phyloP scores from a whole-genome alignment of 2,888 invertebrate genomes.

The Ophion ellenae region DNA sequence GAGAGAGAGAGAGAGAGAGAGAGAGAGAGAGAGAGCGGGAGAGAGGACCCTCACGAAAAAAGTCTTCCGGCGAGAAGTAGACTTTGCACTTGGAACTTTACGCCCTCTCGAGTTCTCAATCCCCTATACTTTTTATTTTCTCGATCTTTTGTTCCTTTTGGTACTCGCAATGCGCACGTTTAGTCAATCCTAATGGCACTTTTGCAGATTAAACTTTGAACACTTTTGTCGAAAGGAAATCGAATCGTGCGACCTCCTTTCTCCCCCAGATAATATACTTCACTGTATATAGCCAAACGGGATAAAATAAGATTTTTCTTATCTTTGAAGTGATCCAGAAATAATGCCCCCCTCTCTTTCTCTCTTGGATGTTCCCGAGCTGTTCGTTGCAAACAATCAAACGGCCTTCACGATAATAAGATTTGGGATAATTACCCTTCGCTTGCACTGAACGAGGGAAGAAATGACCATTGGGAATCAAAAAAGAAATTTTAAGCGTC shows the following conservation, averaged over 20 bases:
- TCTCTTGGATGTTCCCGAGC: conserved; percentile 26
- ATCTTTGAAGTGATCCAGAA: conserved; percentile 18
- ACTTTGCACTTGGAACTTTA: conserved; percentile 81
- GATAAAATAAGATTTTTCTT: conserved; percentile 35
- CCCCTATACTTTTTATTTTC: conserved; percentile 40
- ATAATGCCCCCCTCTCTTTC: conserved; percentile 18
- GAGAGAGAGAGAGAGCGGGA: conserved; percentile 47
- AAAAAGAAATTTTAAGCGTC: too few relatives aligned
- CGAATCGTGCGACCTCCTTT: conserved; percentile 50
- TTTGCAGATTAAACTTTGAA: conserved; percentile 79
- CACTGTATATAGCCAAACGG: conserved; percentile 15
- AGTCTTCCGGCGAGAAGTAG: conserved; percentile 71
- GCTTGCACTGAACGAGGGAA: background rate
- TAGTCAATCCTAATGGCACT: conserved; percentile 79
- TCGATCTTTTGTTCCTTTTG: conserved; percentile 24
- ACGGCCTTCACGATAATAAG: conserved; percentile 53
- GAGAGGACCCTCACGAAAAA: conserved; percentile 46
- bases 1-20: conserved; percentile 48
- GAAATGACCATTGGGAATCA: conserved; percentile 21
- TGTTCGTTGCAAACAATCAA: conserved; percentile 59
- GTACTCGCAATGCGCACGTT: conserved; percentile 68
- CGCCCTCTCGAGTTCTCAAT: conserved; percentile 68
- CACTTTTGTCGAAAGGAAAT: conserved; percentile 72
- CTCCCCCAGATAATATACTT: conserved; percentile 5
- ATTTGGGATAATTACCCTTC: conserved; percentile 52